phyloP scores from a whole-genome alignment of 2,888 invertebrate species.

The Smittia sp. region DNA sequence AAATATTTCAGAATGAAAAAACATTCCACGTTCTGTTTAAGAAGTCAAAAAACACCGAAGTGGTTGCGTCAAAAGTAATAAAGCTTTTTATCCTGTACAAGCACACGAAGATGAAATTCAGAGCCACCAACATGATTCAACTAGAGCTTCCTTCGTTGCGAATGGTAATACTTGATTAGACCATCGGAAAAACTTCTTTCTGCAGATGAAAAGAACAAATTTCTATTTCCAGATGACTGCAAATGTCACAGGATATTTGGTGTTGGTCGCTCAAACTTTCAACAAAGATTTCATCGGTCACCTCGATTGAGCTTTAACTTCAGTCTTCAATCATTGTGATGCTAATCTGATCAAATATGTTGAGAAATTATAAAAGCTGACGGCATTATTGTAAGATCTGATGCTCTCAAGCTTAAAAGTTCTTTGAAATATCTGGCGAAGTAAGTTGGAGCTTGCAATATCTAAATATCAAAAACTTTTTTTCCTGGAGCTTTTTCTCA shows the following conservation, averaged over 20 bases:
- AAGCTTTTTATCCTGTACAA: neutral
- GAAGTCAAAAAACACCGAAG: neutral
- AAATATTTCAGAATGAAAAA: neutral
- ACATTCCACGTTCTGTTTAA: neutral
- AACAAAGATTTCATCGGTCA: neutral
- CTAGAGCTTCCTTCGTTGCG: no score
- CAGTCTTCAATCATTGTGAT: no score
- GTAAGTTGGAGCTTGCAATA: no score
- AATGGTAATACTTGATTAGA: neutral
- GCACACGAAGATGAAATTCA: neutral
- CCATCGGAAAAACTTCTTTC: neutral
- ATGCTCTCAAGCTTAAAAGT: no score
- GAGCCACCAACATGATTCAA: neutral
- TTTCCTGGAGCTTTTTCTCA: no score
- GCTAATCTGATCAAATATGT: no score
- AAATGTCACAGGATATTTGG: neutral
- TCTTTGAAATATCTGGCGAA: no score
- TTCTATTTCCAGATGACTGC: neutral
- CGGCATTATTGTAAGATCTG: no score
- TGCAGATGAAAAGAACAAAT: conserved; percentile 19
- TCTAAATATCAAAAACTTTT: no score
- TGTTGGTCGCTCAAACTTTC: neutral
- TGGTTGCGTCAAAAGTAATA: neutral
- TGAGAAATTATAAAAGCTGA: no score
- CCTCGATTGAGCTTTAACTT: no score